phyloP scores from a whole-genome alignment of 2,113 vertebrate genomes.

The Cynocephalus volans region DNA sequence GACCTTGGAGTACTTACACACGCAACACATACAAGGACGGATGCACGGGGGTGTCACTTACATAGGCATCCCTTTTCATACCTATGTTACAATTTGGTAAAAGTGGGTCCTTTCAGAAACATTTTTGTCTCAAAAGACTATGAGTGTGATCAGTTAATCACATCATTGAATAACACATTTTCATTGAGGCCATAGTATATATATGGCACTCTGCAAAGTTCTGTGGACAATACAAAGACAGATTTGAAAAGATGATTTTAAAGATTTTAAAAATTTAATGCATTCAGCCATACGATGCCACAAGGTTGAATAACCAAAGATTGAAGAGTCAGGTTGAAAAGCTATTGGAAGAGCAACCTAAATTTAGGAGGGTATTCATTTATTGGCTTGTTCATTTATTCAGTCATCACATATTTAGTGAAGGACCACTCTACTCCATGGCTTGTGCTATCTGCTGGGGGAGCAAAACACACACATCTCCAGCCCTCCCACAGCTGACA shows the following conservation, averaged over 20 bases:
- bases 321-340: background rate
- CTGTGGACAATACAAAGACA: background rate
- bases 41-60: background rate
- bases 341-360: background rate
- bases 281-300: background rate
- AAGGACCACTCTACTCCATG: background rate
- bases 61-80: background rate
- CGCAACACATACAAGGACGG: background rate
- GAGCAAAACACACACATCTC: background rate
- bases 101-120: background rate
- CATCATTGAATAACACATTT: background rate
- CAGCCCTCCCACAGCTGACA: background rate
- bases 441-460: background rate
- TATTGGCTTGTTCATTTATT: background rate
- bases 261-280: background rate
- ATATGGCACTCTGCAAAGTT: background rate
- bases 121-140: slow-evolving; percentile 19
- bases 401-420: background rate
- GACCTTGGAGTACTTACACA: background rate
- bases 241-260: background rate
- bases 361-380: background rate
- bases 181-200: background rate
- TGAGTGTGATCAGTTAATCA: background rate
- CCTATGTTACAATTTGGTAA: background rate
- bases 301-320: background rate